phyloP scores from a whole-genome alignment of 2,797 vertebrate genomes.

The Xiphophorus birchmanni region DNA sequence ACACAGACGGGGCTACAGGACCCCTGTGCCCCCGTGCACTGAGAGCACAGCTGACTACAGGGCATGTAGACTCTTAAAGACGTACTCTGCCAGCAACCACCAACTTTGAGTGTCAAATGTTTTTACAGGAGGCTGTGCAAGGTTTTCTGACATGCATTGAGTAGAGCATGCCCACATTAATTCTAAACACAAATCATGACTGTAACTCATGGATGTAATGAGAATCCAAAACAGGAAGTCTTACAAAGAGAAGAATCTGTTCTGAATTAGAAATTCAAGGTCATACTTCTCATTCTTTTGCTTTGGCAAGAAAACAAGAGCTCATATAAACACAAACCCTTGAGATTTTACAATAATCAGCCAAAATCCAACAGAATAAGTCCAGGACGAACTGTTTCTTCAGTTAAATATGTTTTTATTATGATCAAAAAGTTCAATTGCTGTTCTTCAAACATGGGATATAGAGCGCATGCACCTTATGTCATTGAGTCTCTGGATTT shows the following conservation, averaged over 20 bases:
- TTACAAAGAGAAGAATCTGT: background rate
- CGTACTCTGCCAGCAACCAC: constrained; percentile 36
- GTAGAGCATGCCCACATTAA: constrained; percentile 18
- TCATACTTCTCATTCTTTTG: background rate
- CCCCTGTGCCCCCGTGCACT: constrained; percentile 34
- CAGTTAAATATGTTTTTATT: background rate
- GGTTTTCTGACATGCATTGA: constrained; percentile 14
- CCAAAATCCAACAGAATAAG: background rate
- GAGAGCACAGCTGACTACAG: constrained; percentile 54
- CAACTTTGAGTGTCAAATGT: constrained; percentile 16
- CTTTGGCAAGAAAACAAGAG: background rate
- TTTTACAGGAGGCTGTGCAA: constrained; percentile 34
- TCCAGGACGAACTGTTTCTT: background rate
- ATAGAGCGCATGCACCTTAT: background rate
- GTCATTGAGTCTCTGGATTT: background rate
- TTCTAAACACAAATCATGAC: constrained; percentile 16
- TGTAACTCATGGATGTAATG: background rate
- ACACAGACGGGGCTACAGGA: constrained; percentile 56
- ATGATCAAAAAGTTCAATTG: background rate
- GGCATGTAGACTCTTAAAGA: constrained; percentile 44
- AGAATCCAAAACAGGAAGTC: constrained; percentile 1
- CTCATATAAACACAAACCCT: background rate
- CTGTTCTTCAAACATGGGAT: background rate
- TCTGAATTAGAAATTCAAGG: background rate
- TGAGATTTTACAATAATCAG: background rate